Evolutionary conservation across 2,113 vertebrate genomes (phyloP), one percentile per base, ranked within the genome.

Genomic region (Mobula birostris): DNA sequence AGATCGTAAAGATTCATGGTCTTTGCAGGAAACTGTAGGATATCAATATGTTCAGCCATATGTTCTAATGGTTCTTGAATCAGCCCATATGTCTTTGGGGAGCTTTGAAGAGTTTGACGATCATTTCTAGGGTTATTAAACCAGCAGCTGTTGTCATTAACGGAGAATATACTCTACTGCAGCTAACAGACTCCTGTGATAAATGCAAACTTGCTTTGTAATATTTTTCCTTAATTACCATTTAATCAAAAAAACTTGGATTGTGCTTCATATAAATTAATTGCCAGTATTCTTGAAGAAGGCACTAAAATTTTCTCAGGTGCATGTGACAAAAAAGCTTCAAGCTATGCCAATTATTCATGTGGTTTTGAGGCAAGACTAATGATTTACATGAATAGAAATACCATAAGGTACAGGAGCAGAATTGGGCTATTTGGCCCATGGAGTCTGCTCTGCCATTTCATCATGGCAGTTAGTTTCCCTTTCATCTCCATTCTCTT

Each of bases 71-170:
- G 68, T 74, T 93, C 70, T 93, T 11, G 40, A 93, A 19, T 93
- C 40, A 48, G 91, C 68, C 91, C 91, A 74, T 74, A 68, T 93
- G 91, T 76, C 91, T 93, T 95, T 95, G 95, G 96, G 95, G 96
- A 97, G 96, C 95, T 95, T 94, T 95, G 74, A 95, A 95, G 94
- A 96, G 95, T 96, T 96, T 97, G 97, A 97, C 96, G 96, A 96
- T 97, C 95, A 97, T 97, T 97, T 96, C 96, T 95, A 95, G 96
- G 97, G 96, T 97, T 97, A 97, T 97, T 97, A 97, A 97, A 96
- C 96, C 94, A 95, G 96, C 97, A 97, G 97, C 97, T 97, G 97
- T 96, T 97, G 96, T 96, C 96, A 97, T 97, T 97, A 97, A 97
- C 97, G 96, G 96, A 97, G 96, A 96, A 96, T 96, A 96, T 96